A percentile compares a stretch with the other conserved stretches of the same genome.
phyloP scores from a whole-genome alignment of 92 coral and sea anemone species.

The Parazoanthus swiftii region DNA sequence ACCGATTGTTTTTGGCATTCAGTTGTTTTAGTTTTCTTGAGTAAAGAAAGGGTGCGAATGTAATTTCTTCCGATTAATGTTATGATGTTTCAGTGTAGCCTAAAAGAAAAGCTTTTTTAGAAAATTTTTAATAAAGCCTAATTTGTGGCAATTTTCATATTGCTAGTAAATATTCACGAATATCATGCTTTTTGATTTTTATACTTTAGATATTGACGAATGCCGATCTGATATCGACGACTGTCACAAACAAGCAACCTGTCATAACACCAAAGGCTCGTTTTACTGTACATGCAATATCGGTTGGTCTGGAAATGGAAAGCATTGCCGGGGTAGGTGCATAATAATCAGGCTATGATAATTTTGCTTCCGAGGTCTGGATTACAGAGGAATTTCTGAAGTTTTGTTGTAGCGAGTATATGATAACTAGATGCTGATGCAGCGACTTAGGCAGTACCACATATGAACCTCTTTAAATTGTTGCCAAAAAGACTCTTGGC shows the following conservation, averaged over 20 bases:
- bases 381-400: too few relatives aligned
- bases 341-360: not conserved
- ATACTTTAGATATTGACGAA: slow-evolving; percentile 67
- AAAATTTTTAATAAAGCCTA: not conserved
- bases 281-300: slow-evolving; percentile 36
- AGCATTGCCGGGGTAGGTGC: slow-evolving; percentile 9
- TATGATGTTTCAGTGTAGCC: not conserved
- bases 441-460: too few relatives aligned
- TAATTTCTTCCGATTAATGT: not conserved
- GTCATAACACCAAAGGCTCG: slow-evolving; percentile 28
- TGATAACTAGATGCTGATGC: too few relatives aligned
- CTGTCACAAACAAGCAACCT: slow-evolving; percentile 67
- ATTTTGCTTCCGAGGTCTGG: not conserved
- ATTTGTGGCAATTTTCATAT: not conserved
- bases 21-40: not conserved
- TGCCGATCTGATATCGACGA: slow-evolving; percentile 61
- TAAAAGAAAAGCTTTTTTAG: not conserved
- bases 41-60: not conserved
- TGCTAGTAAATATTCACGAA: not conserved
- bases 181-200: not conserved
- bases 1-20: not conserved
- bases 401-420: too few relatives aligned
- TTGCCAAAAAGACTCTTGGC: too few relatives aligned
- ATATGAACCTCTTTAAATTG: too few relatives aligned
- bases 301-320: slow-evolving; percentile 37